Conservation (phyloP, 2,797 vertebrate genomes). For the Diglossa cyanea region DNA sequence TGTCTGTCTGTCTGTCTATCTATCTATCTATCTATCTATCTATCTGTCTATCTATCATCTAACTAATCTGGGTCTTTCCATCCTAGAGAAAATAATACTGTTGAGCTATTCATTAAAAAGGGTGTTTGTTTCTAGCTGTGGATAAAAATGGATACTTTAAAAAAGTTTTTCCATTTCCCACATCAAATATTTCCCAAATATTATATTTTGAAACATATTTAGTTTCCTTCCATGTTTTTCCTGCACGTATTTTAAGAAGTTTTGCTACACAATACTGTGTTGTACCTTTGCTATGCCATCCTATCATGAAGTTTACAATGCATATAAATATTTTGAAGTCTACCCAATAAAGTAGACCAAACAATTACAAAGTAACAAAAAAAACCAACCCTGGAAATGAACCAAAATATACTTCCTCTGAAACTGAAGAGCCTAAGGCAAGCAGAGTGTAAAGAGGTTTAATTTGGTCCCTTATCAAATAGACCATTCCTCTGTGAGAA, state of each 20-base stretch:
- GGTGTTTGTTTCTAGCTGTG: not conserved
- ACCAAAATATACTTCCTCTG: not conserved
- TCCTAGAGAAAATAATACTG: not conserved
- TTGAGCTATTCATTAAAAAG: not conserved
- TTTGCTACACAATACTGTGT: not conserved
- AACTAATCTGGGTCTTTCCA: not conserved
- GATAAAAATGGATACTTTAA: not conserved
- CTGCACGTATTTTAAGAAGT: not conserved
- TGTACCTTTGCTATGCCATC: not conserved
- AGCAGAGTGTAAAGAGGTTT: not conserved
- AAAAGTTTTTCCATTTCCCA: not conserved
- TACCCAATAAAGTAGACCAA: not conserved
- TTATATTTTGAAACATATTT: not conserved
- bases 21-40: not conserved
- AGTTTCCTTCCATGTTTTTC: not conserved
- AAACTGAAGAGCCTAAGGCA: not conserved
- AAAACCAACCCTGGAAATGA: not conserved
- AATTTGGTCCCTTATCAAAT: not conserved
- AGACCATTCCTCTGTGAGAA: not conserved
- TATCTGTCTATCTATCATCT: accelerated
- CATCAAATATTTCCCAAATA: not conserved
- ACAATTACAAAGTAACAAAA: not conserved
- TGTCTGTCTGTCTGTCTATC: accelerated
- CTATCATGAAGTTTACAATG: not conserved
- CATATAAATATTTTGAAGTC: not conserved